Percentiles rank a stretch among this genome's conserved stretches.
Conservation (phyloP, 64 coral and sea anemone species). For the Platygyra sinensis region DNA sequence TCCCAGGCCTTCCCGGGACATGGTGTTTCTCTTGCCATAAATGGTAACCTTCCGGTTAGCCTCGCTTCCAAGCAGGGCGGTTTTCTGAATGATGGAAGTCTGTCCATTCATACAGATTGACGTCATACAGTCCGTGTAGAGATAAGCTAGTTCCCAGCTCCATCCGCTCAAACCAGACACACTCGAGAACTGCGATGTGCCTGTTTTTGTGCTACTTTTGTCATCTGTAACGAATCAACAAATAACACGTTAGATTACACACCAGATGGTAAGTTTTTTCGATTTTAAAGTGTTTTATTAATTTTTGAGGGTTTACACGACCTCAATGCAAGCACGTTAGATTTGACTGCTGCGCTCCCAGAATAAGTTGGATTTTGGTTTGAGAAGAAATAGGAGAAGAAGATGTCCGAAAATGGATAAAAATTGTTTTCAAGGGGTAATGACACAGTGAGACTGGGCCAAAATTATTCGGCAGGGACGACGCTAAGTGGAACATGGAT, state of each 20-base stretch:
- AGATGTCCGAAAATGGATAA: background rate
- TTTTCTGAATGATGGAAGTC: conserved; percentile 81
- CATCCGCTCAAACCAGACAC: conserved; percentile 66
- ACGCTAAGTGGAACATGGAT: no score
- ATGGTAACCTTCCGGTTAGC: conserved; percentile 57
- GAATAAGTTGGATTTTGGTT: no score
- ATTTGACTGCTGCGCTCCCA: no score
- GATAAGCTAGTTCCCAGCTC: conserved; percentile 91
- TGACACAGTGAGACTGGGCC: background rate
- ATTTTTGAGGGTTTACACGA: no score
- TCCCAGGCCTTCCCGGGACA: conserved; percentile 51
- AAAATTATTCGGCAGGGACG: no score
- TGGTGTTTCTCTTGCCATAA: conserved; percentile 41
- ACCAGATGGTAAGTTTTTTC: no score
- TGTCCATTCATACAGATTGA: conserved; percentile 77
- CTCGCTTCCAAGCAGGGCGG: conserved; percentile 74
- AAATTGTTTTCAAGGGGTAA: background rate
- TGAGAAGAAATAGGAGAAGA: no score
- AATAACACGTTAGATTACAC: no score
- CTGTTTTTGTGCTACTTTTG: conserved; percentile 37
- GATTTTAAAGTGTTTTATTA: no score
- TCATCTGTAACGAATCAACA: conserved; percentile 10
- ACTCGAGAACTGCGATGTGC: conserved; percentile 59
- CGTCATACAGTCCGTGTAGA: conserved; percentile 83
- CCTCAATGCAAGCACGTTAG: no score